Evolutionary conservation across 2,888 invertebrate genomes (phyloP).

Genomic region (Willowsia nigromaculata): DNA sequence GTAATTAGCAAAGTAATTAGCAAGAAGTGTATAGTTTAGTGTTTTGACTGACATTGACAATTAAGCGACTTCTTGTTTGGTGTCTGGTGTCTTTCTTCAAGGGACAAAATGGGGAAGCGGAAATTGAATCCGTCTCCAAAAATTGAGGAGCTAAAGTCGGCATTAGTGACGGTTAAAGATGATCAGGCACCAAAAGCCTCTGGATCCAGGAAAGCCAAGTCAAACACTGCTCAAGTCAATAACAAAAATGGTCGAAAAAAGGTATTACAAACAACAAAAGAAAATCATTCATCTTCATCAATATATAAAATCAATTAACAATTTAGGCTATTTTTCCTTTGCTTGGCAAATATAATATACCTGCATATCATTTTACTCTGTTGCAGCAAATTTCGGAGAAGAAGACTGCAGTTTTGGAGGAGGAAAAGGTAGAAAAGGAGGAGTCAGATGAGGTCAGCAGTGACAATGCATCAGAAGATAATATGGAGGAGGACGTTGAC

Average conservation of each 20-base stretch:
- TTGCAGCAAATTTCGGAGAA: neutral
- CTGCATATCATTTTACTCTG: too few species aligned
- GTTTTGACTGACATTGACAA: too few species aligned
- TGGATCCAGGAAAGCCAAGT: neutral
- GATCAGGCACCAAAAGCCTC: neutral
- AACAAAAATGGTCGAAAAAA: slow-evolving; percentile 5
- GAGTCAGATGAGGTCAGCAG: slow-evolving; percentile 79
- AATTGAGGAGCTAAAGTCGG: neutral
- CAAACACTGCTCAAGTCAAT: neutral
- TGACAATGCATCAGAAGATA: slow-evolving; percentile 76
- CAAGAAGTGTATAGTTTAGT: too few species aligned
- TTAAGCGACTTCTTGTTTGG: too few species aligned
- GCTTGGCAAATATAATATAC: too few species aligned
- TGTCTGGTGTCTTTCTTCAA: neutral
- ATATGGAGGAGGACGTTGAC: slow-evolving; percentile 54
- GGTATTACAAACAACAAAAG: too few species aligned
- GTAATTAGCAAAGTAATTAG: too few species aligned
- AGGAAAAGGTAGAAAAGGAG: slow-evolving; percentile 78
- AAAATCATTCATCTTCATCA: too few species aligned
- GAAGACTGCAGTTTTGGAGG: slow-evolving; percentile 76
- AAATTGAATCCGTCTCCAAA: slow-evolving; percentile 14
- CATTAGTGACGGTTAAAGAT: neutral
- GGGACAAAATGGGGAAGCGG: slow-evolving; percentile 36
- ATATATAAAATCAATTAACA: too few species aligned
- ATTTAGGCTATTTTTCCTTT: too few species aligned